Evolutionary conservation across 2,888 invertebrate species (phyloP), one percentile per base, ranked within the genome.

Genomic region (Germaria angustata): DNA sequence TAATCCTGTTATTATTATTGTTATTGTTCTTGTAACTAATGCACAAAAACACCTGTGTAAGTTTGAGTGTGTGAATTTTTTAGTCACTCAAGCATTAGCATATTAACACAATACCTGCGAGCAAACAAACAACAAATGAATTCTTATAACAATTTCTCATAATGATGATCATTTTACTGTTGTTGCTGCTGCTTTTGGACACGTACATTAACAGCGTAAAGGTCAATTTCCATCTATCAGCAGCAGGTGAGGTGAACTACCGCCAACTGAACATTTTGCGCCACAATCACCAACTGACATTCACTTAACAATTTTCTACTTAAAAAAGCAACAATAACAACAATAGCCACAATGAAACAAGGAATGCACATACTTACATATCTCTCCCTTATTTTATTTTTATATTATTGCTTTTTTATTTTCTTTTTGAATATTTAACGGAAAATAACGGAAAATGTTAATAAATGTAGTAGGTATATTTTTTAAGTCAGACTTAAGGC

Each of bases 141-240:
- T 51, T 24, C 24, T n/a, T 24, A n/a, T 51, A 51, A 46, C 9
- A 46, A 51, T 51, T 51, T n/a, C n/a, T 24, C 49, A n/a, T 24
- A 51, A 51, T 34, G 34, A 55, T 32, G 55, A 34, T 32, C 32
- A 15, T 32, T 9, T 32, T 34, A 36, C 39, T 36, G 13, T 13
- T 36, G 39, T 39, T 57, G 4, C 46, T 68, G 15, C 20, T 66
- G 39, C 68, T 15, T 41, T 55, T 32, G 17, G 5, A n/a, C 20
- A 51, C 34, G 51, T 41, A 73, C 61, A 39, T 57, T 13, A 63
- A 76, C 57, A 66, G 57, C 49, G 39, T 59, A 76, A 59, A 76
- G 76, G 76, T 76, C 68, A 76, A 59, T 51, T 68, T 49, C 76
- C 76, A 65, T 68, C 59, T 39, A 59, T 68, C 76, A 76, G 66